Evolutionary conservation across 2,888 invertebrate species (phyloP).

Genomic region (Fragum sueziense): DNA sequence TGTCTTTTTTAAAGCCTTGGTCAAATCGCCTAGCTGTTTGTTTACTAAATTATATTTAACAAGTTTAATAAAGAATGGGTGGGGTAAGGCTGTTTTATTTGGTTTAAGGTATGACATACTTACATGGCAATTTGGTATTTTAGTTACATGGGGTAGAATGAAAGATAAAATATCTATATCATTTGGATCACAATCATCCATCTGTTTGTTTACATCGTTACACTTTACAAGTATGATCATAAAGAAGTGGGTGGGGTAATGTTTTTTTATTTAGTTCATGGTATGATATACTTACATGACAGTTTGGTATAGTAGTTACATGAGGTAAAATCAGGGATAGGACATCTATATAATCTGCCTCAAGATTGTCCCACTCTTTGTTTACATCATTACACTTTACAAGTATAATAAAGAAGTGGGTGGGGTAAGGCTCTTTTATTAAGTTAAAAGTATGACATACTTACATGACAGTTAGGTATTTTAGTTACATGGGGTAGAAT

Average conservation of each 20-base stretch:
- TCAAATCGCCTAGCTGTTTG: no score
- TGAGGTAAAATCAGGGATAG: constrained; percentile 73
- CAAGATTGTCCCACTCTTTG: background rate
- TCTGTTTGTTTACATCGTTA: background rate
- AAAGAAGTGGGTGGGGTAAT: constrained; percentile 76
- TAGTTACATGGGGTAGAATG: constrained; percentile 68
- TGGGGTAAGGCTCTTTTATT: constrained; percentile 68
- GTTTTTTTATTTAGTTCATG: no score
- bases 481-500: constrained; percentile 68
- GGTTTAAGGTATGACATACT: no score
- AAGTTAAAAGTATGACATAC: constrained; percentile 14
- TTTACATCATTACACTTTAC: constrained; percentile 56
- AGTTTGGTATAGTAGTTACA: constrained; percentile 63
- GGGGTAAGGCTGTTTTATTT: no score
- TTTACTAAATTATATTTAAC: no score
- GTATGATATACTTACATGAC: constrained; percentile 69
- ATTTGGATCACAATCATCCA: constrained; percentile 16
- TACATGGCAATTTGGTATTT: constrained; percentile 72
- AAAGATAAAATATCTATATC: constrained; percentile 65
- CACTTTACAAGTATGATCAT: constrained; percentile 67
- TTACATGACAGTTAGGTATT: constrained; percentile 72
- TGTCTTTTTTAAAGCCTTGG: no score
- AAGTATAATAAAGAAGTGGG: constrained; percentile 71
- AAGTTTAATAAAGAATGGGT: no score
- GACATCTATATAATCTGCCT: constrained; percentile 51